Conservation (phyloP, 1,140 invertebrate species). For the Formica selysi region DNA sequence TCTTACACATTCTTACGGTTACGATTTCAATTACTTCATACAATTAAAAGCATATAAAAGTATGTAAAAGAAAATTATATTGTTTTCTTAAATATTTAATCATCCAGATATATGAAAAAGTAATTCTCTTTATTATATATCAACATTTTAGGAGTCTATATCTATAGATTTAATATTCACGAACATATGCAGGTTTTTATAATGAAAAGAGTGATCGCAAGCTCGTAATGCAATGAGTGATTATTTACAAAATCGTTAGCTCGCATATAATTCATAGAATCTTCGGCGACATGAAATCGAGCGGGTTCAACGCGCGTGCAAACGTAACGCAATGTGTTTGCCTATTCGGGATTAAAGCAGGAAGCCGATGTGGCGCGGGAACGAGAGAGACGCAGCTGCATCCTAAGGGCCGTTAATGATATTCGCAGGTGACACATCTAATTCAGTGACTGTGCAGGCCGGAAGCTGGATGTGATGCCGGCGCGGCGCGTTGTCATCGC, state of each 20-base stretch:
- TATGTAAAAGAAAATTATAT: background rate
- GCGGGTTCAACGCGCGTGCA: constrained; percentile 25
- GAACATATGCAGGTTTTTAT: background rate
- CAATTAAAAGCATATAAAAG: background rate
- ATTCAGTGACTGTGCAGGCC: constrained; percentile 80
- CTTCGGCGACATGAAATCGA: constrained; percentile 29
- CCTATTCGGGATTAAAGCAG: constrained; percentile 64
- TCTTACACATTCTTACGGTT: background rate
- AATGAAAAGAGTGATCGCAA: background rate
- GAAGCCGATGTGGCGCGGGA: constrained; percentile 31
- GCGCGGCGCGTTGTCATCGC: constrained; percentile 77
- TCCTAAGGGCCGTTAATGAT: constrained; percentile 80
- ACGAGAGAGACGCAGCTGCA: constrained; percentile 72
- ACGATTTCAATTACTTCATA: background rate
- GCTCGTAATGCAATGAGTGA: background rate
- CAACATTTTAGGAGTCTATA: background rate
- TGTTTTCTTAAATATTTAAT: background rate
- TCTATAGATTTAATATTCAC: background rate
- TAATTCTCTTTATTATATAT: background rate
- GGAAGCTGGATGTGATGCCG: constrained; percentile 81
- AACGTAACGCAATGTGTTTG: constrained; percentile 35
- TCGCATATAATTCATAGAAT: constrained; percentile 20
- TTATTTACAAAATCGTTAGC: constrained; percentile 22
- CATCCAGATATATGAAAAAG: background rate
- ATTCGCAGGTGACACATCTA: constrained; percentile 81